Percentiles rank a stretch among this genome's conserved stretches.
phyloP scores from a whole-genome alignment of 2,888 invertebrate genomes.

The Lepidocyrtoides sp. region DNA sequence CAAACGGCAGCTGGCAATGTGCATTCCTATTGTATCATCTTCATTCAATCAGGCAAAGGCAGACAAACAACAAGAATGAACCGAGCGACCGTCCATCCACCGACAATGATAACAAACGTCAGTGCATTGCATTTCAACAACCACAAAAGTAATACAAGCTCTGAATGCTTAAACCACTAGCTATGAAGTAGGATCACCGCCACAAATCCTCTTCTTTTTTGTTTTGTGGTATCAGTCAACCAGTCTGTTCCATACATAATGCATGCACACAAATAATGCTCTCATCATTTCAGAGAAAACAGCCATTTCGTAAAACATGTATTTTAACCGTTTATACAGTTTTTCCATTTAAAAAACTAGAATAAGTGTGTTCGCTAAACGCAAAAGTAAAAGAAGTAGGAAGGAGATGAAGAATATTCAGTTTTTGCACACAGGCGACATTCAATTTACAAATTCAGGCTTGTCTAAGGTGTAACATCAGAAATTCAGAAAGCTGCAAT shows the following conservation, averaged over 20 bases:
- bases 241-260: constrained; percentile 59
- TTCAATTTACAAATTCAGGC: constrained; percentile 39
- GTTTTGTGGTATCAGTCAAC: constrained; percentile 48
- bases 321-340: constrained; percentile 44
- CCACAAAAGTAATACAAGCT: constrained; percentile 17
- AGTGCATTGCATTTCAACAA: constrained; percentile 36
- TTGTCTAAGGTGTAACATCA: constrained; percentile 13
- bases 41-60: constrained; percentile 41
- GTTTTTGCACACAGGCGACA: constrained; percentile 7
- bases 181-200: no score
- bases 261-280: constrained; percentile 31
- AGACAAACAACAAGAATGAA: constrained; percentile 42
- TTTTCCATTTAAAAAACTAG: constrained; percentile 43
- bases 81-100: constrained; percentile 42
- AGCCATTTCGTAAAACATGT: constrained; percentile 48
- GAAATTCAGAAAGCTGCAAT: background rate
- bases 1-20: constrained; percentile 55
- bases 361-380: constrained; percentile 23
- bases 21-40: constrained; percentile 27
- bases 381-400: background rate
- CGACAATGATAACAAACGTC: constrained; percentile 49
- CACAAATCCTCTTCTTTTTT: background rate
- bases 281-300: background rate
- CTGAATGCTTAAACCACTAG: background rate
- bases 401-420: background rate